Evolutionary conservation across 2,888 invertebrate genomes (phyloP).

Genomic region (Cremastinae sp.): DNA sequence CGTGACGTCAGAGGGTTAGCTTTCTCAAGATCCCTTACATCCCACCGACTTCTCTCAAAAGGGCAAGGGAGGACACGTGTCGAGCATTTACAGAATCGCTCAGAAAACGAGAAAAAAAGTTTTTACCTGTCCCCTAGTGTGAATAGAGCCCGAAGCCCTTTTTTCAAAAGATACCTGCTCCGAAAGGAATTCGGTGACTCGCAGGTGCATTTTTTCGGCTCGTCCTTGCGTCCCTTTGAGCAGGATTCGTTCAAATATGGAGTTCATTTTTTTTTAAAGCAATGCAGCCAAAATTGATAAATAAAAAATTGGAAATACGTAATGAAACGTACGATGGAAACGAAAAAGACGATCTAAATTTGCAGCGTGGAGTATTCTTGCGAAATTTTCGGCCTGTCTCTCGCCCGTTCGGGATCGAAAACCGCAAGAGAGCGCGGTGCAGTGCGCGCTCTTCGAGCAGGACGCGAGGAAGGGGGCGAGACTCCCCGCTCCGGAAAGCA

Average conservation of each 20-base stretch:
- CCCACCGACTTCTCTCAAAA: neutral
- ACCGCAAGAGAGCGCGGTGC: constrained; percentile 5
- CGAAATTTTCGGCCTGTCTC: too few relatives aligned
- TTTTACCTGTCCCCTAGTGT: neutral
- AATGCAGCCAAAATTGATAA: too few relatives aligned
- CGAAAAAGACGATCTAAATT: neutral
- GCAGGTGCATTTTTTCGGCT: constrained; percentile 15
- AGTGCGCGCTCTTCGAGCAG: neutral
- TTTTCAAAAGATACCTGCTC: constrained; percentile 7
- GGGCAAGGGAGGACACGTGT: too few relatives aligned
- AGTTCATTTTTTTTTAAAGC: neutral
- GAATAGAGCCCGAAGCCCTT: neutral
- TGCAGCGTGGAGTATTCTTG: neutral
- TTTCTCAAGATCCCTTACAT: too few relatives aligned
- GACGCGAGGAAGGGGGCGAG: constrained; percentile 4
- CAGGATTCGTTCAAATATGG: neutral
- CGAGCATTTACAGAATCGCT: neutral
- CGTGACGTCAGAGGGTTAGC: neutral
- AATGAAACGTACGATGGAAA: too few relatives aligned
- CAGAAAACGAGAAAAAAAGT: neutral
- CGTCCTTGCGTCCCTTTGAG: neutral
- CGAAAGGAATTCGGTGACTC: neutral
- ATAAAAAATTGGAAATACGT: too few relatives aligned
- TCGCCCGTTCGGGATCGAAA: too few relatives aligned
- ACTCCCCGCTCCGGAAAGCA: constrained; percentile 37